phyloP scores from a whole-genome alignment of 2,797 vertebrate species.

The Monodelphis domestica region DNA sequence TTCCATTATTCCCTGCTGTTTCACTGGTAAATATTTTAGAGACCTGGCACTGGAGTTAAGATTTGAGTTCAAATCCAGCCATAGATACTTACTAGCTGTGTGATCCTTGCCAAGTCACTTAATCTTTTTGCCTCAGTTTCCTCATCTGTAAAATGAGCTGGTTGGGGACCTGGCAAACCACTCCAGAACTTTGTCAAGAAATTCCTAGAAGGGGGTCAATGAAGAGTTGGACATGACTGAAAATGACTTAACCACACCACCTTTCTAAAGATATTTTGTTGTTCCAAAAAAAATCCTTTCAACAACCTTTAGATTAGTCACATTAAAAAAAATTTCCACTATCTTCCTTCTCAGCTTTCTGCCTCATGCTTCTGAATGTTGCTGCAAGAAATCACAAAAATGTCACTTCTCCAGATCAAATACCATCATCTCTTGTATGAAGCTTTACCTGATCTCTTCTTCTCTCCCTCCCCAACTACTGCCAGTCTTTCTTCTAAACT shows the following conservation, averaged over 20 bases:
- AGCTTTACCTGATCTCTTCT: not conserved
- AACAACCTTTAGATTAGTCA: not conserved
- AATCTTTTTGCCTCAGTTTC: no score
- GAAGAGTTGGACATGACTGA: not conserved
- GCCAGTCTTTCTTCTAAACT: no score
- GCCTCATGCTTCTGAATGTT: not conserved
- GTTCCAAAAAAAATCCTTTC: not conserved
- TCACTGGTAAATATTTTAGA: not conserved
- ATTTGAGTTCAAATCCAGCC: not conserved
- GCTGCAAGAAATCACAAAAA: not conserved
- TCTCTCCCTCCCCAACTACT: not conserved
- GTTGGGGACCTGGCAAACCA: not conserved
- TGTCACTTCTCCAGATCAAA: not conserved
- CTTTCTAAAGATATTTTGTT: not conserved
- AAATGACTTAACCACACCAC: not conserved
- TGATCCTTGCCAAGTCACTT: not conserved
- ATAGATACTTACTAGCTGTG: not conserved
- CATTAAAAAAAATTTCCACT: not conserved
- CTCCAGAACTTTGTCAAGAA: not conserved
- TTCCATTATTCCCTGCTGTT: not conserved
- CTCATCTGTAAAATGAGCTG: not conserved
- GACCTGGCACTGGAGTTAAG: not conserved
- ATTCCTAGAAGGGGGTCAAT: not conserved
- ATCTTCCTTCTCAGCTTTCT: not conserved
- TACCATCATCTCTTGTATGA: not conserved